Percentiles rank a stretch among this genome's conserved stretches.
Conservation (phyloP, 1,140 invertebrate genomes). For the Drosophila ohnishii region DNA sequence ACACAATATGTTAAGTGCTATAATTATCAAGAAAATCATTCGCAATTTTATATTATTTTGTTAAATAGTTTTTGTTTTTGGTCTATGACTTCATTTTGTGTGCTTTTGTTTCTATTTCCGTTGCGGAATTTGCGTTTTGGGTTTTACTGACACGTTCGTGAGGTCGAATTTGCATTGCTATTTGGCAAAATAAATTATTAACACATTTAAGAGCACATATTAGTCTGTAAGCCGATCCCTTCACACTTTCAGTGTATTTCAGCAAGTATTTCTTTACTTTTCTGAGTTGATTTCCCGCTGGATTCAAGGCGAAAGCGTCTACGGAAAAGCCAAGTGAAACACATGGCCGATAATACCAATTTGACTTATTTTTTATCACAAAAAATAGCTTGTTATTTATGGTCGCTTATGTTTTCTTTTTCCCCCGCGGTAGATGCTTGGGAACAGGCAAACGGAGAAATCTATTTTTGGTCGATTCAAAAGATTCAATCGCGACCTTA, state of each 20-base stretch:
- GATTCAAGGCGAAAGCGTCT: neutral
- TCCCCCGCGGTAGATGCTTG: neutral
- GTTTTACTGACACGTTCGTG: slow-evolving; percentile 68
- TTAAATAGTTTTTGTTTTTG: slow-evolving; percentile 18
- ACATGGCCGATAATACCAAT: slow-evolving; percentile 12
- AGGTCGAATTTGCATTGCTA: slow-evolving; percentile 36
- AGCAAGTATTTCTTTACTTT: no score
- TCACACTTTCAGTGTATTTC: neutral
- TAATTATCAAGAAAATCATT: slow-evolving; percentile 23
- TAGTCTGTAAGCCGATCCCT: neutral
- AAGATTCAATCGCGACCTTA: slow-evolving; percentile 4
- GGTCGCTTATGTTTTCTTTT: slow-evolving; percentile 27
- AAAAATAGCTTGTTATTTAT: slow-evolving; percentile 11
- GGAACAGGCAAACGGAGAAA: slow-evolving; percentile 5
- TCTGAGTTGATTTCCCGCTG: neutral
- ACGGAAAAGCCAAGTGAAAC: slow-evolving; percentile 9
- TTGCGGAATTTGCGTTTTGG: slow-evolving; percentile 31
- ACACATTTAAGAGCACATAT: slow-evolving; percentile 7
- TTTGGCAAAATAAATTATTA: slow-evolving; percentile 27
- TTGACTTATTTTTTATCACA: slow-evolving; percentile 17
- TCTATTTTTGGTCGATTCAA: slow-evolving; percentile 20
- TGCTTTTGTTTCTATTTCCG: slow-evolving; percentile 45
- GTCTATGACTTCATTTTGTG: slow-evolving; percentile 46
- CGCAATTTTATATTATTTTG: slow-evolving; percentile 9
- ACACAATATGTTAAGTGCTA: slow-evolving; percentile 10